Percentiles rank a stretch among this genome's conserved stretches.
Evolutionary conservation across 2,797 vertebrate genomes (phyloP).

Genomic region (Columba guinea): DNA sequence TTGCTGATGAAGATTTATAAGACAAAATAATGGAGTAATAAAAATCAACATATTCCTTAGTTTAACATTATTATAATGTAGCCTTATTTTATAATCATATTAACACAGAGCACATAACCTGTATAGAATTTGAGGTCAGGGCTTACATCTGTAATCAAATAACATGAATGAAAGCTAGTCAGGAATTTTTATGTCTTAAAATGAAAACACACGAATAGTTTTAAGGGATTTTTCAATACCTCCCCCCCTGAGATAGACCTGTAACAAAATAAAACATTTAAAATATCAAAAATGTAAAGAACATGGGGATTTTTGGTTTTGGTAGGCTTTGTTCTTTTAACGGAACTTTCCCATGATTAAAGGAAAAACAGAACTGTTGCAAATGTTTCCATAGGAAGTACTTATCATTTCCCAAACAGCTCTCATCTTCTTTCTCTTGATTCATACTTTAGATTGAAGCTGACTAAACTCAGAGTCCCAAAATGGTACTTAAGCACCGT

Average conservation of each 20-base stretch:
- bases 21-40: slow-evolving; percentile 21
- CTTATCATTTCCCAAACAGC: slow-evolving; percentile 46
- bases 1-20: slow-evolving; percentile 25
- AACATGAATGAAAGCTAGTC: neutral
- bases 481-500: neutral
- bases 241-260: neutral
- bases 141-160: neutral
- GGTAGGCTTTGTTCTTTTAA: neutral
- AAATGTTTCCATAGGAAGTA: slow-evolving; percentile 58
- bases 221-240: neutral
- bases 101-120: neutral
- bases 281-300: neutral
- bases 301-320: neutral
- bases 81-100: neutral
- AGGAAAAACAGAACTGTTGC: slow-evolving; percentile 16
- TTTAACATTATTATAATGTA: neutral
- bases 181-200: neutral
- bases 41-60: neutral
- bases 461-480: neutral
- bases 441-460: slow-evolving; percentile 4
- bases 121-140: neutral
- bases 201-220: neutral
- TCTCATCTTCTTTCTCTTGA: slow-evolving; percentile 39
- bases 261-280: neutral
- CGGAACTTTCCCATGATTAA: slow-evolving; percentile 40